Percentiles rank a stretch among this genome's conserved stretches.
Evolutionary conservation across 2,888 invertebrate genomes (phyloP).

Genomic region (Chesias legatella): DNA sequence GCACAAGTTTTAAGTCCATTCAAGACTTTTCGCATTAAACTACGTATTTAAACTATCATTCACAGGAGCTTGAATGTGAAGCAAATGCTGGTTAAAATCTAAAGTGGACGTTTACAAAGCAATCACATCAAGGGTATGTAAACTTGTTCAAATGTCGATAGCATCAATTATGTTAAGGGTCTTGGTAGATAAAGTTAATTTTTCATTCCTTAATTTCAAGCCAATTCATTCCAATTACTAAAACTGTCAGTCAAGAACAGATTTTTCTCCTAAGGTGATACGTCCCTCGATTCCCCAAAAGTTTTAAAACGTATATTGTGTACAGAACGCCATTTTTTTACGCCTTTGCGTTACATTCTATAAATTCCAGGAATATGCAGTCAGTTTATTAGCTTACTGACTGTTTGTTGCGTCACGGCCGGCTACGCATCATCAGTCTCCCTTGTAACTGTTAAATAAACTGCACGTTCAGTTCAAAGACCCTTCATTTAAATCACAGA

Average conservation of each 20-base stretch:
- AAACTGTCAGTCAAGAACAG: too few species aligned
- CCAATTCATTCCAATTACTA: too few species aligned
- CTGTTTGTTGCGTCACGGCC: slow-evolving; percentile 33
- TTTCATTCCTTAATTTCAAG: too few species aligned
- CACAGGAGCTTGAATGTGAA: too few species aligned
- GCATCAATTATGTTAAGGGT: slow-evolving; percentile 6
- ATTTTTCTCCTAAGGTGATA: too few species aligned
- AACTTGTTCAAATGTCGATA: slow-evolving; percentile 10
- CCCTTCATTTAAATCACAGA: slow-evolving; percentile 48
- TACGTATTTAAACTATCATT: too few species aligned
- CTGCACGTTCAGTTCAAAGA: slow-evolving; percentile 45
- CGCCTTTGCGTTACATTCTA: too few species aligned
- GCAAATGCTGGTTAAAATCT: not conserved
- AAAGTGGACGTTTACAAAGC: slow-evolving; percentile 6
- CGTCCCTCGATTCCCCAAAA: too few species aligned
- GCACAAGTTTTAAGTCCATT: slow-evolving; percentile 15
- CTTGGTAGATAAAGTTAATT: too few species aligned
- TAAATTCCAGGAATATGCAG: too few species aligned
- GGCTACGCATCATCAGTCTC: slow-evolving; percentile 40
- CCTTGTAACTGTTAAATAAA: slow-evolving; percentile 21
- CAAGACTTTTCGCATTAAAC: slow-evolving; percentile 1
- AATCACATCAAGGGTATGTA: slow-evolving; percentile 17
- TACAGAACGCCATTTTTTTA: too few species aligned
- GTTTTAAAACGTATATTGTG: too few species aligned
- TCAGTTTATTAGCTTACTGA: slow-evolving; percentile 2